Evolutionary conservation across 2,797 vertebrate species (phyloP), one percentile per base, ranked within the genome.

Genomic region (Anguilla marmorata): DNA sequence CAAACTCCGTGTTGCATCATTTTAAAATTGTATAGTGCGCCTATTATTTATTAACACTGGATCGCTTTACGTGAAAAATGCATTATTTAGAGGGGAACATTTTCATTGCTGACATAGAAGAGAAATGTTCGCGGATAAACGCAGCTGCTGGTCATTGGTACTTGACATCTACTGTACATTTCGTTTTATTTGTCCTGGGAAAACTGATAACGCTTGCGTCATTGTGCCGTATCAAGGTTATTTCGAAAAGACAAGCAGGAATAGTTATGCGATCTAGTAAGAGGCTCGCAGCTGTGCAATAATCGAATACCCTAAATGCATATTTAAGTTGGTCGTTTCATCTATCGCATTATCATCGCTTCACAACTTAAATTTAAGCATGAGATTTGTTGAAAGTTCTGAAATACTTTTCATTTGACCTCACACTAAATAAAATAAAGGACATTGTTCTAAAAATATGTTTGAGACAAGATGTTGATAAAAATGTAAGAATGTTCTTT

Each of bases 141-240:
- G 11, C 74, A 41, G 3, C 14, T 37, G 6, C 33, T 79, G 79
- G 45, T 19, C 79, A 82, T 82, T 21, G 1, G 9, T 37, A 82
- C 41, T 50, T 50, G 79, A 87, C 45, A 33, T 12, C 52, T 33
- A 12, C 27, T 41, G 69, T 79, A 87, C 82, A 85, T 82, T 87
- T 85, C 85, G 84, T 86, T 84, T 54, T 45, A 72, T 50, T 24
- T 84, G 50, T 14, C 21, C 54, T 41, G 27, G 21, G 50, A 63
- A 50, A 80, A 12, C 37, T 80, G 86, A 72, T 79, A 87, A 48
- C 86, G 24, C 48, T 74, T 89, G 86, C 84, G 58, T 89, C 88
- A 87, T n/a, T 48, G 56, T 80, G 3, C 37, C 19, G 33, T 50
- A 33, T 86, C 89, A 89, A 89, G 84, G 84, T 21, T 80, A 86